Evolutionary conservation across 2,797 vertebrate genomes (phyloP).

Genomic region (Leucoraja ocellata): DNA sequence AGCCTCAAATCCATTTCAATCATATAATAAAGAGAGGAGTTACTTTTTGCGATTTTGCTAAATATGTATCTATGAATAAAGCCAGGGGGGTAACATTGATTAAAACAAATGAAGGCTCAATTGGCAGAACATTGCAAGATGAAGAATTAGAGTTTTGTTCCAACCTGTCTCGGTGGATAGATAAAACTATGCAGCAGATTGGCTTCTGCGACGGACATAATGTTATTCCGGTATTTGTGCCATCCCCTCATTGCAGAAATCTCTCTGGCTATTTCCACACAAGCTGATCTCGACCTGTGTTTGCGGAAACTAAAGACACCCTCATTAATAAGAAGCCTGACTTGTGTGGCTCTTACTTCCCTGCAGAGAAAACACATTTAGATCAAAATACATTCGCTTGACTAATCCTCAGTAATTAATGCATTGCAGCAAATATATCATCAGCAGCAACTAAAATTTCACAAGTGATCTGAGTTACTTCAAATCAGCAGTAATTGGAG

Average conservation of each 20-base stretch:
- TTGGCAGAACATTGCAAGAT: not conserved
- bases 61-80: not conserved
- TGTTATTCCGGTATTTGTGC: not conserved
- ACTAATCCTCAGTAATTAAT: not conserved
- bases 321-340: not conserved
- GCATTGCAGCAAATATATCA: not conserved
- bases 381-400: too few species aligned
- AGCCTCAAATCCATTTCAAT: not conserved
- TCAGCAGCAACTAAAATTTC: not conserved
- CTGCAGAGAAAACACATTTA: not conserved
- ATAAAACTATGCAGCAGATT: not conserved
- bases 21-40: not conserved
- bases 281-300: not conserved
- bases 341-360: not conserved
- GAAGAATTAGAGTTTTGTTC: not conserved
- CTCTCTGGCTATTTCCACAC: not conserved
- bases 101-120: not conserved
- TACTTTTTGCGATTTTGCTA: not conserved
- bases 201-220: too few species aligned
- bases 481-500: not conserved
- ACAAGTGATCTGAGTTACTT: not conserved
- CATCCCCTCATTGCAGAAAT: not conserved
- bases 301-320: not conserved
- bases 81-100: not conserved
- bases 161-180: not conserved